Conservation (phyloP, 2,113 vertebrate species). For the Alces alces region DNA sequence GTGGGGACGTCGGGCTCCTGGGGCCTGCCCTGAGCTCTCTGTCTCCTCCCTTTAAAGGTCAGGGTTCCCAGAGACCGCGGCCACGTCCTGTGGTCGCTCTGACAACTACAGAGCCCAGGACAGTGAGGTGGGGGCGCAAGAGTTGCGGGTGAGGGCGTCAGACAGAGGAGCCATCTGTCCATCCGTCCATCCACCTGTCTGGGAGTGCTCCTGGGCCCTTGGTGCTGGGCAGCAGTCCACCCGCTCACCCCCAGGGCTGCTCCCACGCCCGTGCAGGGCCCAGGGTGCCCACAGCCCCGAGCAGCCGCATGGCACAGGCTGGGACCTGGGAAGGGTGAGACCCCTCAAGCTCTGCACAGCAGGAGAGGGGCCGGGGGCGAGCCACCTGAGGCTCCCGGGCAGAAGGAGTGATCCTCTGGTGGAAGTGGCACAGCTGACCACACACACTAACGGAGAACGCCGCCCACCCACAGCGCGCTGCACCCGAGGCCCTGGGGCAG, state of each 20-base stretch:
- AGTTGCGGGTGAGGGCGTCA: neutral
- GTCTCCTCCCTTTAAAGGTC: neutral
- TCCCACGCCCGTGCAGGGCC: neutral
- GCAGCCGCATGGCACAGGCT: neutral
- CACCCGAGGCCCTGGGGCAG: neutral
- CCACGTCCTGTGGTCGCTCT: neutral
- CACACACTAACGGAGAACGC: neutral
- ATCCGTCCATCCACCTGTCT: neutral
- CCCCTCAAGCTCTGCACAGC: neutral
- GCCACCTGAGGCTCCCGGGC: neutral
- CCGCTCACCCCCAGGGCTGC: neutral
- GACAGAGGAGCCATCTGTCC: neutral
- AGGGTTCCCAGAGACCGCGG: neutral
- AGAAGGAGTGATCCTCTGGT: neutral
- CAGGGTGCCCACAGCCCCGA: neutral
- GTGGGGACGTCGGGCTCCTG: rapidly evolving
- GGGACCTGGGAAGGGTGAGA: neutral
- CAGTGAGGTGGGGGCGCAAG: neutral
- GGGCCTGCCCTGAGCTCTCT: neutral
- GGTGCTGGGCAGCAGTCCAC: neutral
- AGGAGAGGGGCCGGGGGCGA: neutral
- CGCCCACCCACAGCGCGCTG: rapidly evolving
- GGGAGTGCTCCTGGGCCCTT: neutral
- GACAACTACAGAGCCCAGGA: neutral
- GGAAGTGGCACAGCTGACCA: neutral